These are phyloP conservation scores for Cairina moschata DNA, from an alignment of 2,113 vertebrate species.

Conservation along the genomic window DNA sequence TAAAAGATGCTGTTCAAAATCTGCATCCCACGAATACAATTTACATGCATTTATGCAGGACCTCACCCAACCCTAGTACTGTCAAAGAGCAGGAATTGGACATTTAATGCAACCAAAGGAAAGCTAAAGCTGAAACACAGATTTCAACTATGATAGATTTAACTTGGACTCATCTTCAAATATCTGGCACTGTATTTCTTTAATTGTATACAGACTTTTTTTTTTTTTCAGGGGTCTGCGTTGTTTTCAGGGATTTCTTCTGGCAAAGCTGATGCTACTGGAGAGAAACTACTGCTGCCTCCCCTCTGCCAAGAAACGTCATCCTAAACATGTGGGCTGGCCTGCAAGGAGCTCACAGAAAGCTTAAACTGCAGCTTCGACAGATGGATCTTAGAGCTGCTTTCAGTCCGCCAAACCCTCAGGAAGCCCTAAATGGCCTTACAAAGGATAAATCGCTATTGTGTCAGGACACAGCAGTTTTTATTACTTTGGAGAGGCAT, in stretches of 20 bases:
- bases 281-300: constrained; percentile 1
- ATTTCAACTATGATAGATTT: not conserved
- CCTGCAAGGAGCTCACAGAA: not conserved
- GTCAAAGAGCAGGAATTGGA: not conserved
- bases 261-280: not conserved
- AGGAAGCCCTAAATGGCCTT: not conserved
- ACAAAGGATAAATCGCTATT: not conserved
- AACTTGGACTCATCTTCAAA: not conserved
- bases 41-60: not conserved
- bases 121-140: not conserved
- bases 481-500: not conserved
- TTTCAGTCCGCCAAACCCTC: not conserved
- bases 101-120: not conserved
- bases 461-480: not conserved
- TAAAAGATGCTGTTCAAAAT: not conserved
- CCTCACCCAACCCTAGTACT: not conserved
- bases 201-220: not conserved
- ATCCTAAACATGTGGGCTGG: not conserved
- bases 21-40: not conserved
- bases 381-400: not conserved
- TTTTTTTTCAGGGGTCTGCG: not conserved
- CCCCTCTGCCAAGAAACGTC: not conserved
- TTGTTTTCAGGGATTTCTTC: not conserved
- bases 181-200: not conserved
- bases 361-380: not conserved